phyloP scores from a whole-genome alignment of 2,797 vertebrate genomes.

The Parambassis ranga region DNA sequence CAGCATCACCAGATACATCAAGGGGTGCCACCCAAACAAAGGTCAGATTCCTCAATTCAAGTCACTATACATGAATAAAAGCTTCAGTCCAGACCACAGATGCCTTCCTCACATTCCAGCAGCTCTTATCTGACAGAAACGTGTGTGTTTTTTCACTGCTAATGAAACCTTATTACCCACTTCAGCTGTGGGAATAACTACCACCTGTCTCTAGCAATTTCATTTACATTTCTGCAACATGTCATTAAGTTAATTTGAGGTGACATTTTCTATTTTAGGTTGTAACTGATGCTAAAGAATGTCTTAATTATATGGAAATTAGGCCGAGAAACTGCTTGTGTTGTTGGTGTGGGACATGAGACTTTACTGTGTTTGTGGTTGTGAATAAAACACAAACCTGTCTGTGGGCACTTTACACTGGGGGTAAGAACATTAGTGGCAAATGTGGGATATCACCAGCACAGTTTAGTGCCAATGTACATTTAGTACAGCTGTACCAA shows the following conservation, averaged over 20 bases:
- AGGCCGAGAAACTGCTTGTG: conserved; percentile 35
- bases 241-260: conserved; percentile 66
- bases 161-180: conserved; percentile 52
- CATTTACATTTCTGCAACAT: conserved; percentile 53
- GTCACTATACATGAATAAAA: background rate
- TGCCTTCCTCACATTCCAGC: conserved; percentile 46
- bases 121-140: conserved; percentile 47
- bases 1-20: conserved; percentile 89
- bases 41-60: conserved; percentile 65
- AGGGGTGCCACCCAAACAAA: conserved; percentile 85
- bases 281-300: conserved; percentile 55
- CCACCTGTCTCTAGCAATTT: conserved; percentile 46
- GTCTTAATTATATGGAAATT: conserved; percentile 69
- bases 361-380: conserved; percentile 47
- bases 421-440: background rate
- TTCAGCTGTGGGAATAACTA: conserved; percentile 49
- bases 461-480: background rate
- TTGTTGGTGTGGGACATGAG: conserved; percentile 10
- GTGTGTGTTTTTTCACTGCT: conserved; percentile 25
- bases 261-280: conserved; percentile 59
- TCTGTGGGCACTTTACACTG: background rate
- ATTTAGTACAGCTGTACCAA: background rate
- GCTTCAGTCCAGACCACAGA: background rate
- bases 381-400: conserved; percentile 48
- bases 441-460: conserved; percentile 3